Percentiles rank a stretch among this genome's conserved stretches.
Conservation (phyloP, 2,797 vertebrate species). For the Monodelphis domestica region DNA sequence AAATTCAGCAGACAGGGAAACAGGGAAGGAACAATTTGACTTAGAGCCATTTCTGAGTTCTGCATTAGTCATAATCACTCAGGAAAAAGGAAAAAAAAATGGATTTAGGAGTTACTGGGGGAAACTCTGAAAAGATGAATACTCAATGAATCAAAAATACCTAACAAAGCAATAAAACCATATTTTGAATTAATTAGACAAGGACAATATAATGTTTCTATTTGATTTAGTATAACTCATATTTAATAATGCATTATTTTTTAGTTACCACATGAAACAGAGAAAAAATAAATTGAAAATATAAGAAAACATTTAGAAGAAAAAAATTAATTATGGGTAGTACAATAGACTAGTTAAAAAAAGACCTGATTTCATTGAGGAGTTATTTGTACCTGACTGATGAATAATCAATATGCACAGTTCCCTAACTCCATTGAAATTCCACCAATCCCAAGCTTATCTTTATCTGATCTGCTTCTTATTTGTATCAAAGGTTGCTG, state of each 20-base stretch:
- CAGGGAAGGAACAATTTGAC: slow-evolving; percentile 6
- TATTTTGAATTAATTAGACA: neutral
- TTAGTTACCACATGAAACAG: neutral
- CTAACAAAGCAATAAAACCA: neutral
- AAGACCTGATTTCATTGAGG: neutral
- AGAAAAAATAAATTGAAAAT: neutral
- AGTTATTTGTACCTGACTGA: neutral
- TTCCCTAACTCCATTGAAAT: neutral
- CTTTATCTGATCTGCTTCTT: no score
- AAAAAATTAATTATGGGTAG: neutral
- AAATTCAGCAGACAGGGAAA: neutral
- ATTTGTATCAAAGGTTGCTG: neutral
- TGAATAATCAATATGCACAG: neutral
- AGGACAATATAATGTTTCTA: neutral
- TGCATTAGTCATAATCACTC: slow-evolving; percentile 30
- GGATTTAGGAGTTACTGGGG: neutral
- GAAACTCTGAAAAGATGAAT: slow-evolving; percentile 8
- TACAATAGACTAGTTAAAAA: neutral
- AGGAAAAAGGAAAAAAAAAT: neutral
- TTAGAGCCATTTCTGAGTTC: neutral
- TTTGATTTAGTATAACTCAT: neutral
- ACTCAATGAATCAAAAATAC: neutral
- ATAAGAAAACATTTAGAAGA: neutral
- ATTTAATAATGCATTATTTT: neutral
- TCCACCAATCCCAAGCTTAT: no score